phyloP scores from a whole-genome alignment of 2,888 invertebrate species.

The Phortica magna region DNA sequence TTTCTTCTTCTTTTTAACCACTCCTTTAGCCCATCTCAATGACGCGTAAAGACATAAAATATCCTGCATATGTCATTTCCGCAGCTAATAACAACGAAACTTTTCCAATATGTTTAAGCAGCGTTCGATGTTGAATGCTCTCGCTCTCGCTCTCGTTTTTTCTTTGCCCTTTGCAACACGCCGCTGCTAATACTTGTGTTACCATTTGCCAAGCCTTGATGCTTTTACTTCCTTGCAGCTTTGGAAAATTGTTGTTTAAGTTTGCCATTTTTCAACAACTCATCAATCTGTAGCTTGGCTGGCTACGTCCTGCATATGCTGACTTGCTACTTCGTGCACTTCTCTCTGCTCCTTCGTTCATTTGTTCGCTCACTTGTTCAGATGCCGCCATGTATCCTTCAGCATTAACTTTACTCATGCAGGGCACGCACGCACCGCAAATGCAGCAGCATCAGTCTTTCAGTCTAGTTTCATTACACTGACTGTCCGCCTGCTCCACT shows the following conservation, averaged over 20 bases:
- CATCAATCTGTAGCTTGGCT: slow-evolving; percentile 66
- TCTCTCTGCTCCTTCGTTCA: slow-evolving; percentile 9
- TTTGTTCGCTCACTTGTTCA: slow-evolving; percentile 32
- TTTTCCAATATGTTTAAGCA: slow-evolving; percentile 27
- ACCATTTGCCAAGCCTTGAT: not conserved
- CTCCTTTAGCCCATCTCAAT: not conserved
- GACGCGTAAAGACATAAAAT: slow-evolving; percentile 19
- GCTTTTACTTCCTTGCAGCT: slow-evolving; percentile 38
- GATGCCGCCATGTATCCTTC: slow-evolving; percentile 24
- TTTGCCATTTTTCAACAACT: slow-evolving; percentile 72
- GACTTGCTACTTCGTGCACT: slow-evolving; percentile 35
- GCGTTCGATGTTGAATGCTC: not conserved
- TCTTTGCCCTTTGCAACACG: too few relatives aligned
- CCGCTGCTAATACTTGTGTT: not conserved
- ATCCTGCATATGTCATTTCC: slow-evolving; percentile 26
- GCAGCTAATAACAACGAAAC: slow-evolving; percentile 28
- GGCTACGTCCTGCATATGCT: slow-evolving; percentile 45
- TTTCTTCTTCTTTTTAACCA: not conserved
- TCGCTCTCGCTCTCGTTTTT: too few relatives aligned
- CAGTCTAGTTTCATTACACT: slow-evolving; percentile 46
- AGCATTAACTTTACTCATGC: slow-evolving; percentile 62
- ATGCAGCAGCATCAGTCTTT: slow-evolving; percentile 69
- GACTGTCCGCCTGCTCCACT: not conserved
- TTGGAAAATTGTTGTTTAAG: slow-evolving; percentile 65
- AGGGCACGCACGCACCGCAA: slow-evolving; percentile 70